phyloP scores from a whole-genome alignment of 2,888 invertebrate species.

The Pantelozetes paolii region DNA sequence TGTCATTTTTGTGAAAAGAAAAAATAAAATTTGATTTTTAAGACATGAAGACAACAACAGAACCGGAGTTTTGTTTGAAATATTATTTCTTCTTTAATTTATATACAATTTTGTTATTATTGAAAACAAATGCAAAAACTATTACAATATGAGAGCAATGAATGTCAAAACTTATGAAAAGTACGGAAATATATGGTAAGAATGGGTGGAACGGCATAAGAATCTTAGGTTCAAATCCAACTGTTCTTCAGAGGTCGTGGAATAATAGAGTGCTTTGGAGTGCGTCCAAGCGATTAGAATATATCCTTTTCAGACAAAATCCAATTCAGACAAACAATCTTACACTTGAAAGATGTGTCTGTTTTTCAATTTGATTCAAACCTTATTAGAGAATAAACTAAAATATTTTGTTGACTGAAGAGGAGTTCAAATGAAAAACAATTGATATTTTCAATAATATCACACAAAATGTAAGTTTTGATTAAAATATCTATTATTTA shows the following conservation, averaged over 20 bases:
- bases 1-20: too few species aligned
- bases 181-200: slow-evolving; percentile 7
- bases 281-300: slow-evolving; percentile 23
- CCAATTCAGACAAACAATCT: too few species aligned
- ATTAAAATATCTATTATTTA: too few species aligned
- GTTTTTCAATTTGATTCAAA: not conserved
- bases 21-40: too few species aligned
- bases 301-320: not conserved
- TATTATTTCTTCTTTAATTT: too few species aligned
- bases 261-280: slow-evolving; percentile 2
- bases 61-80: too few species aligned
- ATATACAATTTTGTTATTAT: not conserved
- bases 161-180: not conserved
- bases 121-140: not conserved
- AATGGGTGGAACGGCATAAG: slow-evolving; percentile 7
- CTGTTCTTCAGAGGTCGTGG: slow-evolving; percentile 10
- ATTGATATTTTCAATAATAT: too few species aligned
- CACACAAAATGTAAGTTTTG: too few species aligned
- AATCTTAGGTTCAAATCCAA: not conserved
- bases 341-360: not conserved
- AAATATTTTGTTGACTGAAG: too few species aligned
- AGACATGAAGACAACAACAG: too few species aligned
- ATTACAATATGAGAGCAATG: not conserved
- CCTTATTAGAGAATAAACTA: too few species aligned
- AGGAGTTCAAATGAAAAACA: too few species aligned